Conservation (phyloP, 2,113 vertebrate genomes). For the Heteronetta atricapilla region DNA sequence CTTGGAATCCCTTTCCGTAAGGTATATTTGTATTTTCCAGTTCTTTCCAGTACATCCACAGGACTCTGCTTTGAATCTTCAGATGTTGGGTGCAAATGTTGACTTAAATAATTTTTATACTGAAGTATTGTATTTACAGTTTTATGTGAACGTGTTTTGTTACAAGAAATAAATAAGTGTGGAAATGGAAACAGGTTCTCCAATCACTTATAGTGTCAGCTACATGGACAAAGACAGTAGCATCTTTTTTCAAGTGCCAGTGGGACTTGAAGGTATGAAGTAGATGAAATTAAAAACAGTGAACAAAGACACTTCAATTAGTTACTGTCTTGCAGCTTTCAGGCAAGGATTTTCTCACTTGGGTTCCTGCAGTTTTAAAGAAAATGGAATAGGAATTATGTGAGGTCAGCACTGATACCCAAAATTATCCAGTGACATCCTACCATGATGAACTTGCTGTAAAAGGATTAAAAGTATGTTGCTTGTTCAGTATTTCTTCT, state of each 20-base stretch:
- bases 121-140: background rate
- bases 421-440: background rate
- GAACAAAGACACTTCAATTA: slow-evolving; percentile 35
- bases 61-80: background rate
- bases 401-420: background rate
- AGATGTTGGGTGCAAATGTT: background rate
- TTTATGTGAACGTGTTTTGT: background rate
- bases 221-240: background rate
- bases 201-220: background rate
- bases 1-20: background rate
- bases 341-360: background rate
- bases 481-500: slow-evolving; percentile 17
- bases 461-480: background rate
- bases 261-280: background rate
- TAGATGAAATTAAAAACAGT: background rate
- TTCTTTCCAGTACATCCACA: background rate
- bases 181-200: background rate
- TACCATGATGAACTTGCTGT: background rate
- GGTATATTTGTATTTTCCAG: background rate
- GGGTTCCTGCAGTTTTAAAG: background rate
- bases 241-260: background rate
- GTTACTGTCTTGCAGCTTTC: slow-evolving; percentile 21
- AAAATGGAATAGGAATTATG: background rate
- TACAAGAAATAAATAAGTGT: background rate
- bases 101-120: background rate